Base-by-base conservation (phyloP, 2,113 vertebrate genomes). In the Psilopogon haemacephalus region DNA sequence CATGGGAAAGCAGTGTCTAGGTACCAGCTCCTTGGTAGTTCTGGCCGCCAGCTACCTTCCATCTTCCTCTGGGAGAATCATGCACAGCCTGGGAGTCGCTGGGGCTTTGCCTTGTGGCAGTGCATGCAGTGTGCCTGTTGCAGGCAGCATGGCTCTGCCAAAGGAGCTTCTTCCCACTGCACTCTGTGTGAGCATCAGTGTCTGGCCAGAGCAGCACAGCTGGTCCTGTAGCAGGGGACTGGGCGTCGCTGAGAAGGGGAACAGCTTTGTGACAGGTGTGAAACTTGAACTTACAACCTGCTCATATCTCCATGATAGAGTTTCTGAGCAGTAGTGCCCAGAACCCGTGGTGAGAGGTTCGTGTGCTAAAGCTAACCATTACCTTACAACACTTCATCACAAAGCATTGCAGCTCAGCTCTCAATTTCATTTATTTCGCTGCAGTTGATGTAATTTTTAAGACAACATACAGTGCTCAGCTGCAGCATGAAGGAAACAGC, bases 331-430 rank as follows among this genome's bases (percentile, higher is more conserved):
- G 35, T 38, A 52, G 35, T 32, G 64, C 71, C 54, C 38, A 56
- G 80, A 87, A 75, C 81, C 62, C 65, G 55, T 82, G 50, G 52
- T 2, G 52, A 81, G 70, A 74, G 33, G 50, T 65, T 85, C 54
- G 30, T 82, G 80, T 91, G 59, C 90, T 93, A 40, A 63, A 84
- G 91, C 58, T 91, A 82, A 32, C 23, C n/a, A 7, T 88, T 84
- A 58, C 75, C 40, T 67, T 48, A 42, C 48, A 75, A 32, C 26
- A 6, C 40, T 91, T 69, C 68, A 62, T 88, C 83, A 68, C 28
- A 37, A 33, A 84, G 35, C 42, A 69, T 82, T 50, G 69, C 56
- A 76, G 62, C 32, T 14, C 64, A 80, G 37, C 60, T 72, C 37
- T 63, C 82, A 48, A 72, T 77, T 90, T 88, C 15, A 69, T 44